Percentiles rank a stretch among this genome's conserved stretches.
Conservation (phyloP, 2,797 vertebrate genomes). For the Macropus fuliginosus region DNA sequence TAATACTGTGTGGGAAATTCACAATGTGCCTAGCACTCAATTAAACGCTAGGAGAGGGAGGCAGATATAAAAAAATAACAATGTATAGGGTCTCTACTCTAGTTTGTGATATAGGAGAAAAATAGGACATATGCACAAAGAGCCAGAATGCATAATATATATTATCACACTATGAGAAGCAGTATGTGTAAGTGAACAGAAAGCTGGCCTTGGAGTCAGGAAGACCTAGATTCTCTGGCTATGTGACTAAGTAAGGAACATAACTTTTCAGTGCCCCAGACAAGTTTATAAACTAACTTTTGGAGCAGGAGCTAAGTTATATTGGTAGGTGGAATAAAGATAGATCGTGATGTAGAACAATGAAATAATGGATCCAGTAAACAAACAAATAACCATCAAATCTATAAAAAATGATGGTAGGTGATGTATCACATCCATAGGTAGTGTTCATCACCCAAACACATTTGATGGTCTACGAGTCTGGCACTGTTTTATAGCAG, state of each 20-base stretch:
- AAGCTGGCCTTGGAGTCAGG: neutral
- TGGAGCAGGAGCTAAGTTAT: neutral
- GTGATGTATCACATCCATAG: neutral
- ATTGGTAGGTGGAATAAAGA: neutral
- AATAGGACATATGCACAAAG: neutral
- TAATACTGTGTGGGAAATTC: neutral
- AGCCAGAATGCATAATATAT: neutral
- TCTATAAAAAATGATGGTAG: neutral
- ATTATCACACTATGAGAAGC: neutral
- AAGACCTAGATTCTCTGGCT: neutral
- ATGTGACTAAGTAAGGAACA: neutral
- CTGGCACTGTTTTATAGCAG: neutral
- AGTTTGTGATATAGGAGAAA: neutral
- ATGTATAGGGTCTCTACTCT: neutral
- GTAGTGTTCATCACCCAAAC: neutral
- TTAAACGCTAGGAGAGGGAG: neutral
- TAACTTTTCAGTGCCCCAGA: neutral
- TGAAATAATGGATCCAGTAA: neutral
- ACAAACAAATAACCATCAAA: neutral
- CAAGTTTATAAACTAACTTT: neutral
- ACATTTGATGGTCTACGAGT: neutral
- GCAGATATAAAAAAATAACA: neutral
- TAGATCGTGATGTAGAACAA: neutral
- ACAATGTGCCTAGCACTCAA: neutral
- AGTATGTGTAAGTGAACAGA: neutral